Conservation (phyloP, 2,797 vertebrate genomes). For the Bothrops alternatus region DNA sequence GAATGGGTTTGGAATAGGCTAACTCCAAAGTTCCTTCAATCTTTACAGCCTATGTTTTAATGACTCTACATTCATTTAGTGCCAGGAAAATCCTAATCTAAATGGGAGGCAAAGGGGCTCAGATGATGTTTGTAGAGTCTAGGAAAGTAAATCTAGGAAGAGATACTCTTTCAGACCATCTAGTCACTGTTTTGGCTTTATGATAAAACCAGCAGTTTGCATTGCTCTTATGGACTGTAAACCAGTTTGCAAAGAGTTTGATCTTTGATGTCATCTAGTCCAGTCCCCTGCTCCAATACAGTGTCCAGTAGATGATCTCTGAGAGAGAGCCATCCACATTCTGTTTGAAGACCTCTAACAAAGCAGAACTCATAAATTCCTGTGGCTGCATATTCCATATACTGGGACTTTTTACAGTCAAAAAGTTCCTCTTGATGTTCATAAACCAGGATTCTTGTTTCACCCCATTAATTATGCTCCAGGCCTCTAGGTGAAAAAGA, state of each 20-base stretch:
- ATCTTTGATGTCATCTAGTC: not conserved
- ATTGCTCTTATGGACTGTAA: not conserved
- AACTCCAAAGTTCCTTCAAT: not conserved
- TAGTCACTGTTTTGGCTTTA: not conserved
- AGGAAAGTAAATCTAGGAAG: not conserved
- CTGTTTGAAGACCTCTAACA: not conserved
- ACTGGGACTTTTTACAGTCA: not conserved
- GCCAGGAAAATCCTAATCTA: not conserved
- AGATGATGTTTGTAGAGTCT: not conserved
- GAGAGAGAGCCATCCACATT: not conserved
- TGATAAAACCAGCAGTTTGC: not conserved
- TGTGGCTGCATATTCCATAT: not conserved
- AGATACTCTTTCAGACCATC: not conserved
- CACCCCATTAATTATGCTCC: not conserved
- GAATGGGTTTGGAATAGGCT: not conserved
- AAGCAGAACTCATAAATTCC: not conserved
- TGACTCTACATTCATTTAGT: not conserved
- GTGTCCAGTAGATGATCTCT: not conserved
- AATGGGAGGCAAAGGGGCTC: not conserved
- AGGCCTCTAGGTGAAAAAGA: not conserved
- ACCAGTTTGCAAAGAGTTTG: not conserved
- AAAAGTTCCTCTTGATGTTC: not conserved
- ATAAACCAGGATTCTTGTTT: not conserved
- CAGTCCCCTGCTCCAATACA: not conserved
- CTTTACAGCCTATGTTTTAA: not conserved